Evolutionary conservation across 1,140 invertebrate genomes (phyloP), one percentile per base, ranked within the genome.

Genomic region (Dermatophagoides farinae): DNA sequence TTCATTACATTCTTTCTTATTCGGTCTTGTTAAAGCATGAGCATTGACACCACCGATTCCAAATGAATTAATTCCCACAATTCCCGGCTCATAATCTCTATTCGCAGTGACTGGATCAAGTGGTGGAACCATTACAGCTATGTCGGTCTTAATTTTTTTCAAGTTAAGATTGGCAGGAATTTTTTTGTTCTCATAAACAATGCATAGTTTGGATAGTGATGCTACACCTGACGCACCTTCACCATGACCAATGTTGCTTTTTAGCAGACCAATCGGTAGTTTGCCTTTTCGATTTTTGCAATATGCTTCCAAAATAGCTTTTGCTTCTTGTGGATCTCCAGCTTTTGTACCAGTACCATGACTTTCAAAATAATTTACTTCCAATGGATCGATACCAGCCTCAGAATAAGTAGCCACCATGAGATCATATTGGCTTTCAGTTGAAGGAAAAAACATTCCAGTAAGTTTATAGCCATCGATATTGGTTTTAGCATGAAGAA

Each of bases 211-310:
- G 1, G 84, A 85, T 50, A 95, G 74, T 0, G 88, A 85, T 68
- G 86, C 88, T 0, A 93, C 70, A 44, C 86, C 66, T 18, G 91
- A 96, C 0, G 88, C 88, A 6, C 89, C 84, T 72, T 97, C 92
- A 4, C 90, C 82, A 68, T 98, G 93, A 0, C 93, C 93, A 87
- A 97, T 95, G 72, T 97, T 98, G 1, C 88, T 92, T 70, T 98
- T 98, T 0, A 95, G 84, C 0, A 91, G 95, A 1, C 93, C 93
- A 68, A 98, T 82, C 2, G 93, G 70, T 22, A 97, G 73, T 1
- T 90, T 87, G 0, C 71, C 73, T 16, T 78, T 57, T 25, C 66
- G 73, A 8, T 78, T 78, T 6, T 75, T 78, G 62, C 84, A 86
- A 67, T 93, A 83, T 4, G 89, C 77, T 65, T 81, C 79, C 18